These are phyloP conservation scores for Amniataba percoides DNA, from an alignment of 2,797 vertebrate species.

Conservation along the genomic window DNA sequence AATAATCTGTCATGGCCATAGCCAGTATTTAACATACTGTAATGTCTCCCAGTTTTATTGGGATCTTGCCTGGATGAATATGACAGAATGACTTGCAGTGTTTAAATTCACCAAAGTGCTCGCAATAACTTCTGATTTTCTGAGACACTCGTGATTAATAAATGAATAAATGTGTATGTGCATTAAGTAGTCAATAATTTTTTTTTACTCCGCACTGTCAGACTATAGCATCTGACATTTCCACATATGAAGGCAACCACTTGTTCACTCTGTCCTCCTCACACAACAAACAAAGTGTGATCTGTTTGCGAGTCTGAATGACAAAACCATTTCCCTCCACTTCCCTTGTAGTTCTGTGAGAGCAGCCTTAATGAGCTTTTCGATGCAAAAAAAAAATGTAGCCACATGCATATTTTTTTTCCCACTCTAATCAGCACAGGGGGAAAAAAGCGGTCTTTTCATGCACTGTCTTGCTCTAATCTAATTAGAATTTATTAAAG, in stretches of 20 bases:
- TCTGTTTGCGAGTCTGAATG: conserved; percentile 51
- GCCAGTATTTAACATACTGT: conserved; percentile 28
- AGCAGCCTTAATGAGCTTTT: conserved; percentile 74
- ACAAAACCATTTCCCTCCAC: conserved; percentile 56
- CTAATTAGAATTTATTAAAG: conserved; percentile 84
- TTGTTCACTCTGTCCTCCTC: conserved; percentile 53
- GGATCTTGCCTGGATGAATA: conserved; percentile 43
- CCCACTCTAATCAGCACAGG: conserved; percentile 79
- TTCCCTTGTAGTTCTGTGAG: conserved; percentile 52
- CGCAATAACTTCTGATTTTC: conserved; percentile 48
- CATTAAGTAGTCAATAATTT: conserved; percentile 65
- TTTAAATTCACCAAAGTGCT: conserved; percentile 49
- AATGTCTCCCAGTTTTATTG: conserved; percentile 41
- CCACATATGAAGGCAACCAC: conserved; percentile 16
- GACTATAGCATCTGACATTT: conserved; percentile 37
- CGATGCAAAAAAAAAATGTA: conserved; percentile 62
- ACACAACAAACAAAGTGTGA: conserved; percentile 46
- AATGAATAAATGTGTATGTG: conserved; percentile 24
- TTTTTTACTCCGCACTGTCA: conserved; percentile 41
- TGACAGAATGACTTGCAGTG: conserved; percentile 48
- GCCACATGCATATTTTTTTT: conserved; percentile 67
- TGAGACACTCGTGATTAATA: conserved; percentile 36
- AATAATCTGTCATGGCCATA: conserved; percentile 40
- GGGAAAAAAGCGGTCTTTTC: conserved; percentile 72
- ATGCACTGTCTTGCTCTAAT: conserved; percentile 69